Base-by-base conservation (phyloP, 2,113 vertebrate genomes). In the Zosterops hypoxanthus region DNA sequence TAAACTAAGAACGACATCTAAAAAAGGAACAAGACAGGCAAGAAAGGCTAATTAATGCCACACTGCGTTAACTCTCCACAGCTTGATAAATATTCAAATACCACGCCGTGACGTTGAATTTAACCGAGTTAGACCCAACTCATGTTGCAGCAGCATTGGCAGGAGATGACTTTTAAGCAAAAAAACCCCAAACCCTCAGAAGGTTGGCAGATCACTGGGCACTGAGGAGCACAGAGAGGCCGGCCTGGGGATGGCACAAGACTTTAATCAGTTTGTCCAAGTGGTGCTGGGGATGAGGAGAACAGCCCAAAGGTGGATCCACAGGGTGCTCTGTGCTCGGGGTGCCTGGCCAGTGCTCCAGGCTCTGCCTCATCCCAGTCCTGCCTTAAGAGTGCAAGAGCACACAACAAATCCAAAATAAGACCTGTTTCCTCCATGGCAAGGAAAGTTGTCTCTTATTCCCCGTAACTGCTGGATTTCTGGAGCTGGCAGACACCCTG, bases 11-110 rank as follows among this genome's bases (percentile, higher is more conserved):
- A 95, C 92, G 97, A 97, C 97, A 97, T 95, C 91, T 94, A 91
- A 95, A 97, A 97, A 94, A 95, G 93, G 96, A 95, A 96, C 86
- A 80, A 85, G 96, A 95, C 95, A 95, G 97, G 92, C 94, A 97
- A 97, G 96, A 92, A 96, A 96, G 95, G 94, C 95, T 97, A 98
- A 98, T 98, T 97, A 97, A 96, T 96, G 96, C 97, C 94, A 97
- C 71, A 80, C 90, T 87, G 96, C 96, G 96, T 98, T 97, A 97
- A 97, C 71, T 97, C 97, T 97, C 96, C 70, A 68, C 91, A 88
- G 97, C 77, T 81, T 92, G 93, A 96, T 94, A 97, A 97, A 97
- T 96, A 98, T 95, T 96, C 94, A 98, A 97, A 94, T 89, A 93
- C 91, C 75, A 90, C 2, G 11, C 66, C 90, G 81, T 2, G 61